Evolutionary conservation across 2,113 vertebrate species (phyloP), one percentile per base, ranked within the genome.

Genomic region (Psittacara wagleri): DNA sequence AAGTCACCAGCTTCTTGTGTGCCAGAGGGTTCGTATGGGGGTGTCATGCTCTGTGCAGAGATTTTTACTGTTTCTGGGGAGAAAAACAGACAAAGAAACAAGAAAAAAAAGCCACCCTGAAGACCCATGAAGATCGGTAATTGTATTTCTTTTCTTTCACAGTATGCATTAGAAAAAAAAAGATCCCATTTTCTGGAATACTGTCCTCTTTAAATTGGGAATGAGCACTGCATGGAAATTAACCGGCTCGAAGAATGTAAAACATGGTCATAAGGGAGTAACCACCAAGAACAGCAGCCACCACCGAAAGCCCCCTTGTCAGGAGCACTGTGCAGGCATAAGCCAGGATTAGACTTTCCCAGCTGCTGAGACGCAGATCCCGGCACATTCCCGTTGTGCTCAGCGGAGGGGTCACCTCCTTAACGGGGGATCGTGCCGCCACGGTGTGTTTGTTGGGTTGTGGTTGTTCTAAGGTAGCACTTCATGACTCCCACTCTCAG

Each of bases 101-200:
- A 72, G 94, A 92, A 93, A 79, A 62, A 92, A 94, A 79, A 62
- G 10, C 79, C 85, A 35, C 83, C 93, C 92, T 82, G 49, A 91
- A 83, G 92, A 96, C 93, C 67, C 95, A 96, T 95, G 97, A 97
- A 98, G 97, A 97, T 98, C 96, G 97, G 97, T 98, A 98, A 98
- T 98, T 97, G 93, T 98, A 97, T 98, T 96, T 98, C 96, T 98
- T 98, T 98, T 98, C 98, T 98, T 98, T 98, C 98, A 98, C 98
- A 98, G 98, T 98, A 98, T 98, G 98, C 98, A 98, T 98, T 98
- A 98, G 98, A 98, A 98, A 98, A 98, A 98, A 98, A 98, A 98
- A 97, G 97, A 97, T 97, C 97, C 97, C 97, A 97, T 98, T 98
- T 97, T 98, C 98, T 98, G 98, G 98, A 98, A 96, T 98, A 96